Base-by-base conservation (phyloP, 2,797 vertebrate species). In the Dipus sagitta region DNA sequence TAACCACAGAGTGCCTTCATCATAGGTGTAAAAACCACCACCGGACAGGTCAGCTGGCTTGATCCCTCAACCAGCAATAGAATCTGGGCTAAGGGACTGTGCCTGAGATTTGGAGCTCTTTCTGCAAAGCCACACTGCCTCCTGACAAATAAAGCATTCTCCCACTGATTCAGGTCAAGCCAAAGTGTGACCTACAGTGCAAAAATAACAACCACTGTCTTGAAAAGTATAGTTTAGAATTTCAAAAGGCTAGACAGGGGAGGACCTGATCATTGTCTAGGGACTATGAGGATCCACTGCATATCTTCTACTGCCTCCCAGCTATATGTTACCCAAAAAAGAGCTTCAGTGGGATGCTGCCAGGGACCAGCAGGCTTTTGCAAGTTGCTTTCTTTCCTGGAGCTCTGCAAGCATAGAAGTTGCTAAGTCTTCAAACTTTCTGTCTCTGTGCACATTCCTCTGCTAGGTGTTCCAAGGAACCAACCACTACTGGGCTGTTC, bases 381-480 rank as follows among this genome's bases (percentile, higher is more conserved):
- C 7, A 0, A 58, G 68, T 17, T 58, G 21, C 20, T 4, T 60
- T n/a, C 15, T 18, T 24, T 15, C 58, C 79, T 15, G 1, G 5
- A 38, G 47, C 23, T 92, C 9, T 76, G 52, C 32, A 9, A 3
- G 24, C 34, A 52, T 26, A 67, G 62, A 47, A 52, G 2, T 26
- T 78, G 64, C 52, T 85, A 83, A 42, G 12, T 14, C 75, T 85
- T 78, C 30, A 13, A 47, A 77, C 15, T 24, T 68, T 6, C 34
- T 6, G 0, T 14, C 72, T 79, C n/a, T 47, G 3, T 23, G 23
- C 7, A 0, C 1, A 12, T 21, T 52, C 3, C 4, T 75, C 67
- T 26, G 74, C 60, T 2, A 30, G 3, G 21, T 42, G 2, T 38
- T 20, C 62, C 28, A 58, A 8, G 34, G 9, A 42, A 26, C 42